Evolutionary conservation across 2,888 invertebrate genomes (phyloP).

Genomic region (Zhuqinia jingwanae): DNA sequence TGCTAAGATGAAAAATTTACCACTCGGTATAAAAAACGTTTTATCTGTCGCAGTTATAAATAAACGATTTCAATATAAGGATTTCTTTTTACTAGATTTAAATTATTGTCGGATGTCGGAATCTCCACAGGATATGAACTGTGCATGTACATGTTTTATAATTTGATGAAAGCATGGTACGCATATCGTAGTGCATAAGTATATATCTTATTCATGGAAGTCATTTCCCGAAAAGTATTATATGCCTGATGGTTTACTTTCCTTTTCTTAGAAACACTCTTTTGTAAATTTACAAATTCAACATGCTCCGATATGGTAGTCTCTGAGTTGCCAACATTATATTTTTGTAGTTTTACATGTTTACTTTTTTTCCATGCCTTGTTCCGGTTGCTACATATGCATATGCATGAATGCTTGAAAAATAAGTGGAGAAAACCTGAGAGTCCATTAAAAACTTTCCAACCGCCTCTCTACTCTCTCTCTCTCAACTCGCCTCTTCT

Average conservation of each 20-base stretch:
- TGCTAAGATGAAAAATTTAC: background rate
- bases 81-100: constrained; percentile 43
- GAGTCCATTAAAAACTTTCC: constrained; percentile 64
- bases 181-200: no score
- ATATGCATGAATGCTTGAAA: constrained; percentile 50
- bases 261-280: no score
- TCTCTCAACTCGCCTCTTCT: no score
- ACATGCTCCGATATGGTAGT: no score
- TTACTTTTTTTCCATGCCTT: background rate
- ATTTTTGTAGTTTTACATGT: background rate
- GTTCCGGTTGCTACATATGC: constrained; percentile 10
- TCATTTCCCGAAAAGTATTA: no score
- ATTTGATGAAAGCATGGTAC: no score
- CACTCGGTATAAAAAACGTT: background rate
- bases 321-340: background rate
- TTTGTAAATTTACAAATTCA: no score
- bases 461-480: constrained; percentile 48
- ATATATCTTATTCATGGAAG: no score
- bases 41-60: constrained; percentile 9
- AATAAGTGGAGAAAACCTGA: constrained; percentile 42
- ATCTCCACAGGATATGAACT: no score
- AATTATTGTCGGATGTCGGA: background rate
- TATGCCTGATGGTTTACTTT: no score
- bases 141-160: no score
- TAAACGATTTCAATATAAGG: constrained; percentile 23